Evolutionary conservation across 2,888 invertebrate genomes (phyloP).

Genomic region (Chaetoderma sp.): DNA sequence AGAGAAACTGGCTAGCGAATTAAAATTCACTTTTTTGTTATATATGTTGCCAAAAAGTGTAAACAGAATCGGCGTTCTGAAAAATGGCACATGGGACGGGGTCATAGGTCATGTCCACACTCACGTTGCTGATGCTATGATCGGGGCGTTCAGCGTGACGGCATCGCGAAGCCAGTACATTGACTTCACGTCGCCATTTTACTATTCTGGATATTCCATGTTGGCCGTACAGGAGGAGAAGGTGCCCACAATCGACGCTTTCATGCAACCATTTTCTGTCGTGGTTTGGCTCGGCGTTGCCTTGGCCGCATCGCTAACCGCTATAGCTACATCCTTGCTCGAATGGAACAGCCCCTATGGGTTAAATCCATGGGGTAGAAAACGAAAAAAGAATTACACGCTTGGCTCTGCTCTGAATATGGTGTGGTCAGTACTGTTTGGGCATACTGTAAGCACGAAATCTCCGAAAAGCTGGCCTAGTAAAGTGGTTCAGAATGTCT

Average conservation of each 20-base stretch:
- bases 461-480: constrained; percentile 97
- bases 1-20: constrained; percentile 83
- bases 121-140: constrained; percentile 90
- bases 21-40: constrained; percentile 88
- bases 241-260: constrained; percentile 78
- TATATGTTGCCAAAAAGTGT: constrained; percentile 78
- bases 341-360: constrained; percentile 95
- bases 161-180: constrained; percentile 76
- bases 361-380: constrained; percentile 91
- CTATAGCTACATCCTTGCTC: constrained; percentile 89
- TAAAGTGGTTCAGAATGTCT: constrained; percentile 93
- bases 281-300: constrained; percentile 92
- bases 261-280: constrained; percentile 87
- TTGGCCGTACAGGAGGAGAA: constrained; percentile 75
- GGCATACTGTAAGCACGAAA: constrained; percentile 91
- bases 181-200: constrained; percentile 90
- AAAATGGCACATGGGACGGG: constrained; percentile 82
- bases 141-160: constrained; percentile 89
- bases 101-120: constrained; percentile 86
- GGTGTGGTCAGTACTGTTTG: constrained; percentile 92
- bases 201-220: constrained; percentile 88
- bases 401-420: constrained; percentile 89
- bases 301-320: constrained; percentile 87
- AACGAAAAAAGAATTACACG: constrained; percentile 91
- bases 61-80: constrained; percentile 69